Conservation (phyloP, 2,113 vertebrate species). For the Lycaon pictus region DNA sequence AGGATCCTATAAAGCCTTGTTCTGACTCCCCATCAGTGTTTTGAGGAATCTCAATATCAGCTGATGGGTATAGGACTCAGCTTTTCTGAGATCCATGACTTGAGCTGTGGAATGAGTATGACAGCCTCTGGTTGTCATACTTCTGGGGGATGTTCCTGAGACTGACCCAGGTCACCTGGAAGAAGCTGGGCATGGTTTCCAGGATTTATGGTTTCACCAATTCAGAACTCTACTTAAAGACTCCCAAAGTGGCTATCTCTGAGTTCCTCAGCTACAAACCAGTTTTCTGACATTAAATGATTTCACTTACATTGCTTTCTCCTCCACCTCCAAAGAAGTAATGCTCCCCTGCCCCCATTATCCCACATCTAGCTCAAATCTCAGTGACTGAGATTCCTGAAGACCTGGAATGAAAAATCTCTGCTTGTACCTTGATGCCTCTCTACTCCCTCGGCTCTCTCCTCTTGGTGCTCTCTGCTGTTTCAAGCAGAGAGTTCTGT, state of each 20-base stretch:
- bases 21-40: slow-evolving; percentile 42
- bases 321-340: neutral
- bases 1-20: slow-evolving; percentile 27
- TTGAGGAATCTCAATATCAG: slow-evolving; percentile 80
- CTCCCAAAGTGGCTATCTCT: neutral
- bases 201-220: slow-evolving; percentile 4
- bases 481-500: neutral
- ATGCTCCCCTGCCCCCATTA: neutral
- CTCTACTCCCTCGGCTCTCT: neutral
- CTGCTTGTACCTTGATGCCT: neutral
- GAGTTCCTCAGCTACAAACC: neutral
- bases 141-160: neutral
- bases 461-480: neutral
- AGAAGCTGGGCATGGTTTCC: neutral
- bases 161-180: neutral
- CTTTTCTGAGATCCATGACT: slow-evolving; percentile 69
- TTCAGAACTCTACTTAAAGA: neutral
- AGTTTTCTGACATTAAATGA: slow-evolving; percentile 37
- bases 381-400: neutral
- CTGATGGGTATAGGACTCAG: slow-evolving; percentile 79
- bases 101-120: neutral
- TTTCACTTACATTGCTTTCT: neutral
- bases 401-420: neutral
- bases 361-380: neutral
- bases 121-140: neutral